Evolutionary conservation across 2,888 invertebrate genomes (phyloP), one percentile per base, ranked within the genome.

Genomic region (Listrodromus nycthemerus): DNA sequence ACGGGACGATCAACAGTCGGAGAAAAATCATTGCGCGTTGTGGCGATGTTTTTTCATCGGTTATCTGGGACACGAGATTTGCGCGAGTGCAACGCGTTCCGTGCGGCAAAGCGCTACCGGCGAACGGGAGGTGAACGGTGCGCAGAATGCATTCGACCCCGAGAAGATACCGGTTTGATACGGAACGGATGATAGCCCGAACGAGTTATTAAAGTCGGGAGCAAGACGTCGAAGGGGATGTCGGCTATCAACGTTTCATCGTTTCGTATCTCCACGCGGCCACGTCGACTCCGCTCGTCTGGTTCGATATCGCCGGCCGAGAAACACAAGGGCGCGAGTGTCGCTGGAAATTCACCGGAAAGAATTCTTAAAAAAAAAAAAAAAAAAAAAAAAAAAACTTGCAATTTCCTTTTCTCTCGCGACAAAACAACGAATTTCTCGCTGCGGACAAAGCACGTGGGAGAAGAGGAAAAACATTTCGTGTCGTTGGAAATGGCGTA

Each of bases 111-210:
- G 13, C 41, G 41, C 41, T 45, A 52, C 21, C 21, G 52, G 52
- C 19, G 52, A 19, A 52, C 21, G 24, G 50, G 52, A 58, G 55
- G 66, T 48, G 74, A 50, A 66, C 41, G 66, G 63, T 30, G 66
- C 66, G 48, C 73, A 76, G 76, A 77, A 77, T 77, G 71, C 77
- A 66, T 66, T 58, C 58, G 66, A 82, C 19, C 81, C 63, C 82
- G 73, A 67, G 45, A 66, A 77, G 71, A 75, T 82, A 77, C 82
- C 71, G 77, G 71, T 77, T 77, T 77, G 77, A 77, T 82, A 52
- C 10, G 50, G 58, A 33, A 65, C 61, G 30, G 77, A 82, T 82
- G 77, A 82, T 82, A 77, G 73, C 77, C 24, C 70, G 55, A 70
- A 55, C 55, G 77, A 82, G 77, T 82, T 77, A 82, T 82, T 77